Base-by-base conservation (phyloP, 2,113 vertebrate genomes). In the Megaleporinus macrocephalus region DNA sequence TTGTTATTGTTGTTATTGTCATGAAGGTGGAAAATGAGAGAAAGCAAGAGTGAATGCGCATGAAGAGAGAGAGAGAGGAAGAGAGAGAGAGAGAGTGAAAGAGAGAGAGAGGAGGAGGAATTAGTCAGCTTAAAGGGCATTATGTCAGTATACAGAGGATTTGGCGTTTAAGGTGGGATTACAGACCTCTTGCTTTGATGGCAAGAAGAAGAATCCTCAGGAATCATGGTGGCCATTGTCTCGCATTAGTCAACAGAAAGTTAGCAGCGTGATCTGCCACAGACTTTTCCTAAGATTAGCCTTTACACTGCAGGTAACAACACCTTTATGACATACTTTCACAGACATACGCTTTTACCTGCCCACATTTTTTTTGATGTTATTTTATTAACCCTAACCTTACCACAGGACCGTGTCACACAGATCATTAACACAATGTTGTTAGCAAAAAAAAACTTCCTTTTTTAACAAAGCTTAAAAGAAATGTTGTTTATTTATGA, bases 1-100 rank as follows among this genome's bases (percentile, higher is more conserved):
- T 84, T 88, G 77, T 86, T 89, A 78, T 87, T 87, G 80, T 79
- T 84, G 83, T 88, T 90, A 79, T 84, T 88, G 33, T 87, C 78
- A 73, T 73, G 70, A 65, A 73, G 70, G 79, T 33, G 71, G 80
- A 82, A 80, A 85, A 79, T 78, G 81, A 74, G 80, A 88, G 84
- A 72, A 76, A 55, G 44, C 15, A 76, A 68, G 51, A 76, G 22
- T 11, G 27, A 79, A 22, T 55, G 74, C 36, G 85, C 63, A 36
- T 68, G 26, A 68, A n/a, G 78, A 2, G 27, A 76, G 24, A 29
- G 51, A 73, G 41, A 59, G 51, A 87, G 83, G 36, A 36, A 61
- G 77, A 73, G 47, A 84, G 73, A 78, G 76, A 87, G 87, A 73
- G 83, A 80, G 49, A 72, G 36, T 49, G 63, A 65, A 59, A 44